These are phyloP conservation scores for Nephrocerus scutellatus DNA, from an alignment of 2,888 invertebrate species.

Conservation along the genomic window DNA sequence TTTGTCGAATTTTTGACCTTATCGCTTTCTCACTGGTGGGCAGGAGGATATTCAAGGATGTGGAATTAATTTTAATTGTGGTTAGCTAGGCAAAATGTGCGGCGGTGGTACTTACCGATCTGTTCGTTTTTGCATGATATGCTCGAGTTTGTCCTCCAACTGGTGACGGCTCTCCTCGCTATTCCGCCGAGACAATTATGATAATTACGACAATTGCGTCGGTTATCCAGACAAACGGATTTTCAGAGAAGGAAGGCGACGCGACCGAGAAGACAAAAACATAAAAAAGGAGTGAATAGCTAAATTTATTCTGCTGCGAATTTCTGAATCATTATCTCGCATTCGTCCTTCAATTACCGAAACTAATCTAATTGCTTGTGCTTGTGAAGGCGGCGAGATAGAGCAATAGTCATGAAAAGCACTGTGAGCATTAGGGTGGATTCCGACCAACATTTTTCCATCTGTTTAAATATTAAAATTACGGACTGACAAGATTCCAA, in stretches of 20 bases:
- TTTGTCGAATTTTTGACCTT: constrained; percentile 37
- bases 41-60: background rate
- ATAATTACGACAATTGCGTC: constrained; percentile 2
- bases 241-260: background rate
- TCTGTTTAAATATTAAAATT: no score
- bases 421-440: no score
- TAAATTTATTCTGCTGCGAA: no score
- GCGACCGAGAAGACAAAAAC: background rate
- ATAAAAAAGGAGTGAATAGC: constrained; percentile 7
- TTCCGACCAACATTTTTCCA: no score
- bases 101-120: constrained; percentile 49
- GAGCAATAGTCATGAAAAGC: no score
- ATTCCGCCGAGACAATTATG: constrained; percentile 4
- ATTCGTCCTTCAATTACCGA: no score
- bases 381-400: no score
- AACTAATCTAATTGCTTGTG: no score
- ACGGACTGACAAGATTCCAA: no score
- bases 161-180: constrained; percentile 53
- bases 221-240: background rate
- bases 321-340: no score
- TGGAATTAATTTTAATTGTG: background rate
- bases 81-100: background rate
- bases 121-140: constrained; percentile 49
- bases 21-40: constrained; percentile 35
- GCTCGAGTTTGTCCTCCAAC: constrained; percentile 52